Base-by-base conservation (phyloP, 2,113 vertebrate species). In the Melospiza melodia region DNA sequence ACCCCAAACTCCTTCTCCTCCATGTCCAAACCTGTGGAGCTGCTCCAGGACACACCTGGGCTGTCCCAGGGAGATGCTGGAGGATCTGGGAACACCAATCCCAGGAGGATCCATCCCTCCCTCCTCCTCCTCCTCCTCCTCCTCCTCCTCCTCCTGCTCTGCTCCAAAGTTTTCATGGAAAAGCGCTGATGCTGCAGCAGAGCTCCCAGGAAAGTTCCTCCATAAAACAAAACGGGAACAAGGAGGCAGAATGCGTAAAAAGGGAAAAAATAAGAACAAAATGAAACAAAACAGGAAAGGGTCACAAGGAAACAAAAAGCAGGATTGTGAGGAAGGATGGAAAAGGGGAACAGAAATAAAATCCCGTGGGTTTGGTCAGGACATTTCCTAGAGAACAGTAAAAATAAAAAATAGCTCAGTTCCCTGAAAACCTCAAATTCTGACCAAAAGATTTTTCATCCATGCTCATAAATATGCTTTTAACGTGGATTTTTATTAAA, bases 401-500 rank as follows among this genome's bases (percentile, higher is more conserved):
- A 52, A 67, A 49, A 23, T 10, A 0, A 28, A 39, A 68, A 84
- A 35, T 6, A 51, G 7, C 9, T 65, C 16, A 0, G 0, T 61
- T 69, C 46, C 37, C 51, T 37, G 68, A 66, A 69, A 90, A 3
- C 1, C 6, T 5, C 3, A 0, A 27, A 9, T 66, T 57, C 25
- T 0, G 17, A 35, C 28, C 13, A 6, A 25, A 57, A n/a, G 6
- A 1, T 6, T 75, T 72, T 22, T 22, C 2, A 0, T 54, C 39
- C 11, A 4, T 27, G 10, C 7, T 37, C 15, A 6, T 35, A 49
- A 65, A 49, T 43, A 3, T 0, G 1, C 25, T 37, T 89, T 69
- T 15, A n/a, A 77, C 8, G 46, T 14, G 51, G n/a, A 11, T 59
- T 75, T 89, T 63, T 55, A 72, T 66, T 35, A 3, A 49, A 92